Conservation (phyloP, 2,797 vertebrate species). For the Lindbergichthys nudifrons region DNA sequence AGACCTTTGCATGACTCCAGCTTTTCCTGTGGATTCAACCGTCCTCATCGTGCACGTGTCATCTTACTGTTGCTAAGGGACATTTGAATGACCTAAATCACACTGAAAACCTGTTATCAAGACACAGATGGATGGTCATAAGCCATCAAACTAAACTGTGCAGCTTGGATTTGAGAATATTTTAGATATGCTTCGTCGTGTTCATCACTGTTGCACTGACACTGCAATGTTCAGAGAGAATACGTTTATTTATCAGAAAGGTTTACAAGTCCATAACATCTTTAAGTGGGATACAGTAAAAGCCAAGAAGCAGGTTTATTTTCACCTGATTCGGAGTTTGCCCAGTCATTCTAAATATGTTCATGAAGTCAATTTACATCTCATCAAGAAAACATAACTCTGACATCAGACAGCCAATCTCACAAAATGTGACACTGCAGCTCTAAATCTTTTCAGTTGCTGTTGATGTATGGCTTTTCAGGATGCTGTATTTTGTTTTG, state of each 20-base stretch:
- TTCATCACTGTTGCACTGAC: neutral
- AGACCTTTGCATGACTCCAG: too few relatives aligned
- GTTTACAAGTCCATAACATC: constrained; percentile 23
- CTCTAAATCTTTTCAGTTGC: constrained; percentile 53
- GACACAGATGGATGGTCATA: too few relatives aligned
- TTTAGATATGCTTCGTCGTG: neutral
- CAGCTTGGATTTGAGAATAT: too few relatives aligned
- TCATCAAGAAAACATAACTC: neutral
- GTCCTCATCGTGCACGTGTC: too few relatives aligned
- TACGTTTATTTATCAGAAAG: constrained; percentile 27
- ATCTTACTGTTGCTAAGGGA: too few relatives aligned
- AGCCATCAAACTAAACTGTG: too few relatives aligned
- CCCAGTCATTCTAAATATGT: neutral
- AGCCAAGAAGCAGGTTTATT: neutral
- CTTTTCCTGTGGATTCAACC: too few relatives aligned
- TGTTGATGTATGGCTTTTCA: constrained; percentile 53
- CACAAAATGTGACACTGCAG: neutral
- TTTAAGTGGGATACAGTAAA: constrained; percentile 13
- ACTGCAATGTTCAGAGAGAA: neutral
- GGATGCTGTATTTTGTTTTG: constrained; percentile 60
- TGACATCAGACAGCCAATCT: neutral
- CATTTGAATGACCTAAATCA: too few relatives aligned
- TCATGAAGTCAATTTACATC: constrained; percentile 9
- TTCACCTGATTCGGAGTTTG: neutral
- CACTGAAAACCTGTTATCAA: too few relatives aligned